Conservation (phyloP, 2,797 vertebrate species). For the Centroberyx gerrardi region DNA sequence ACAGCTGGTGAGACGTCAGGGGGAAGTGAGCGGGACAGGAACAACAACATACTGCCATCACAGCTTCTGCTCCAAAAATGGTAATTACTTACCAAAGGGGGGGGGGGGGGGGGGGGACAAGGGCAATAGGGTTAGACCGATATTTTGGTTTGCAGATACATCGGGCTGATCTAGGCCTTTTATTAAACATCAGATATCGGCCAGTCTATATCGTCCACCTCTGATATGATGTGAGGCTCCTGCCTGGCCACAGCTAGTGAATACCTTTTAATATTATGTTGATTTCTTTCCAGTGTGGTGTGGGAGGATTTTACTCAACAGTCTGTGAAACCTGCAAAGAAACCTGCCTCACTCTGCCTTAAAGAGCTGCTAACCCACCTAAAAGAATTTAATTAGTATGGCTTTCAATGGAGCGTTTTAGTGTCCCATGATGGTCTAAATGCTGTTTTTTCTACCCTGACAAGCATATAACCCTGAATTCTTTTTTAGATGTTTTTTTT, state of each 20-base stretch:
- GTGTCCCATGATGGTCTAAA: no score
- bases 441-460: no score
- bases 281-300: no score
- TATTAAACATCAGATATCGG: no score
- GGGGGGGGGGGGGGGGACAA: background rate
- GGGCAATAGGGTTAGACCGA: background rate
- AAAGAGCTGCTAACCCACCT: background rate
- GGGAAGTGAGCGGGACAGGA: conserved; percentile 60
- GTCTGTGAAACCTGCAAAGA: no score
- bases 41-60: conserved; percentile 55
- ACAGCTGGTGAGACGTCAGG: conserved; percentile 56
- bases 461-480: no score
- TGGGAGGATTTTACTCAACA: no score
- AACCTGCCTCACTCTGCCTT: no score
- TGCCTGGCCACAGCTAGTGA: background rate
- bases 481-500: no score
- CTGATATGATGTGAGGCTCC: background rate
- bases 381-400: background rate
- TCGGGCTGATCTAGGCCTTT: no score
- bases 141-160: background rate
- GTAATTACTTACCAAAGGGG: conserved; percentile 37
- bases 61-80: conserved; percentile 29
- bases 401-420: no score
- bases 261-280: no score
- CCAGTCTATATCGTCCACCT: background rate